Evolutionary conservation across 2,797 vertebrate genomes (phyloP), one percentile per base, ranked within the genome.

Genomic region (Sphenopsis melanotis): DNA sequence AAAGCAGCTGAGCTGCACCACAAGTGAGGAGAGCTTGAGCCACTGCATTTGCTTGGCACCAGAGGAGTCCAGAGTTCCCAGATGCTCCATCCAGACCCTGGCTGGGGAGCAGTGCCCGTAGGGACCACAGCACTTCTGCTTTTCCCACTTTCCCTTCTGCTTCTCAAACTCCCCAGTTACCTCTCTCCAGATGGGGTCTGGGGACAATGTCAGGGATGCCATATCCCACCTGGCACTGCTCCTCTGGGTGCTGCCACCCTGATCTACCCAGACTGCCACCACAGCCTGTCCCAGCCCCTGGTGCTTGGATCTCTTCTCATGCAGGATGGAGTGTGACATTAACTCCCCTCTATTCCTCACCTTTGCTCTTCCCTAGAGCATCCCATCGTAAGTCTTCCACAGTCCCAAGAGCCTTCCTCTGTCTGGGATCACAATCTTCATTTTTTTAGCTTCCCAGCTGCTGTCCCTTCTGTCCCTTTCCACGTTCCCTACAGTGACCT

Each of bases 361-460:
- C 32, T 52, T 52, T 79, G 52, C 26, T 55, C 44, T 78, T 68
- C 46, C 83, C 53, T 49, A 69, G 52, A 90, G 39, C 36, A 75
- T 65, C 74, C 57, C 65, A 59, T 49, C 39, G 8, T 9, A 30
- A 63, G 6, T 47, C 29, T 70, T 56, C 6, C 27, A 39, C 30
- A 57, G 63, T 72, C 89, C 53, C 90, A 68, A 0, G 5, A 75
- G 57, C 12, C 55, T 39, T 79, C 23, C 42, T 84, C 53, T 47
- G 10, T 11, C 18, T 26, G 46, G 47, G 44, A 90, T 91, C 72
- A 34, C 49, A 37, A 42, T 34, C 21, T 87, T 70, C 36, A 41
- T 29, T 60, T n/a, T 27, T 79, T 80, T 59, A 27, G 14, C n/a
- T 87, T 80, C 66, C 83, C 91, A 90, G 92, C 57, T 86, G 83